A percentile compares a stretch with the other conserved stretches of the same genome.
Conservation (phyloP, 1,140 invertebrate species). For the Paralvinella palmiformis region DNA sequence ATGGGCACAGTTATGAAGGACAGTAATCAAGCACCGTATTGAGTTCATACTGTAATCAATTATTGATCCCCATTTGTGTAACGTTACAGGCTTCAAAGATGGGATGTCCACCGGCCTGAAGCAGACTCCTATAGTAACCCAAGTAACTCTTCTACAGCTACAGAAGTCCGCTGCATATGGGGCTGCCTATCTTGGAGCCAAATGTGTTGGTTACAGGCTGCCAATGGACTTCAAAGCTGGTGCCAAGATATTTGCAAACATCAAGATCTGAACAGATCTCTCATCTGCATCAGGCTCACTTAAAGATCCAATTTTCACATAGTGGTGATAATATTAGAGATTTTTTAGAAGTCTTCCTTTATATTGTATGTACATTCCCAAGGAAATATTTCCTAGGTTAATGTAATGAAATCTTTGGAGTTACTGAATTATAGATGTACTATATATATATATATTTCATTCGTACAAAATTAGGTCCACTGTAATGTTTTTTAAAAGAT, state of each 20-base stretch:
- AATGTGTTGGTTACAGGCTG: conserved; percentile 53
- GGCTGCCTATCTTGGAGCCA: conserved; percentile 68
- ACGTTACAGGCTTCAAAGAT: conserved; percentile 31
- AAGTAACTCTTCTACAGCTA: conserved; percentile 61
- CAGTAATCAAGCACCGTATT: not conserved
- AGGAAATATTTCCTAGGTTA: not conserved
- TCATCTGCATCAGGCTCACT: not conserved
- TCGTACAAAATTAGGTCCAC: no score
- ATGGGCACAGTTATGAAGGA: not conserved
- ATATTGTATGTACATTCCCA: not conserved
- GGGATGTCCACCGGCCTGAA: conserved; percentile 25
- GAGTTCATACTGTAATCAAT: not conserved
- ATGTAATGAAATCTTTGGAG: not conserved
- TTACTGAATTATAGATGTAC: no score
- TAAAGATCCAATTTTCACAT: not conserved
- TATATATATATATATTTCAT: no score
- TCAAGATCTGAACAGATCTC: not conserved
- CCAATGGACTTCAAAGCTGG: conserved; percentile 56
- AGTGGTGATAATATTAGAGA: not conserved
- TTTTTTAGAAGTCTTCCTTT: not conserved
- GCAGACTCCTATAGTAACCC: conserved; percentile 42
- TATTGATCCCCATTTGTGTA: not conserved
- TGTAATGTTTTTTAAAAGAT: no score
- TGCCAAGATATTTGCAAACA: conserved; percentile 50
- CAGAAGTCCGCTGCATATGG: conserved; percentile 65